Evolutionary conservation across 1,140 invertebrate genomes (phyloP).

Genomic region (Euura lappo): DNA sequence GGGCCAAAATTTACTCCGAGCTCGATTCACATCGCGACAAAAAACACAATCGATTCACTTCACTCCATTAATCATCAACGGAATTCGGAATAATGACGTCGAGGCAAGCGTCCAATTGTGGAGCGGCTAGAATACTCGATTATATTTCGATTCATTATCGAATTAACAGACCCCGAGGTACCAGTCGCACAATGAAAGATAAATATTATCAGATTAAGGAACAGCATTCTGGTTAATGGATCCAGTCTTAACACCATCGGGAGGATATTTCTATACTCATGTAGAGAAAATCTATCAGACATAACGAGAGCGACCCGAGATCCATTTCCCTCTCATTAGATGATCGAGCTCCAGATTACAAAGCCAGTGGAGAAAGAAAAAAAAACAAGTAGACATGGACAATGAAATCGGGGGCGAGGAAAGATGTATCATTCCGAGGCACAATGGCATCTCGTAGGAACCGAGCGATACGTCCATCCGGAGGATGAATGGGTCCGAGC

Average conservation of each 20-base stretch:
- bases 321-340: slow-evolving; percentile 3
- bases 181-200: not conserved
- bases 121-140: not conserved
- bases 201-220: not conserved
- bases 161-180: not conserved
- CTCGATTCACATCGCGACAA: not conserved
- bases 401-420: not conserved
- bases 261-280: not conserved
- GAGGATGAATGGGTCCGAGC: not conserved
- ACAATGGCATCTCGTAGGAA: not conserved
- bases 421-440: slow-evolving; percentile 1
- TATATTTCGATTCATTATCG: slow-evolving; percentile 7
- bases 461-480: not conserved
- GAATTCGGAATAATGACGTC: no score
- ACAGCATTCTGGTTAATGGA: not conserved
- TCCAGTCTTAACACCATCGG: not conserved
- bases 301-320: slow-evolving; percentile 1
- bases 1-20: slow-evolving; percentile 32
- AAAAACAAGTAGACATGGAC: not conserved
- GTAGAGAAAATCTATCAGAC: not conserved
- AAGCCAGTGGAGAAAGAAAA: not conserved
- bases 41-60: no score
- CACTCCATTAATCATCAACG: no score
- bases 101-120: no score
- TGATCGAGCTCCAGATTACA: not conserved